Evolutionary conservation across 2,888 invertebrate genomes (phyloP), one percentile per base, ranked within the genome.

Genomic region (Eristalinus sepulchralis): DNA sequence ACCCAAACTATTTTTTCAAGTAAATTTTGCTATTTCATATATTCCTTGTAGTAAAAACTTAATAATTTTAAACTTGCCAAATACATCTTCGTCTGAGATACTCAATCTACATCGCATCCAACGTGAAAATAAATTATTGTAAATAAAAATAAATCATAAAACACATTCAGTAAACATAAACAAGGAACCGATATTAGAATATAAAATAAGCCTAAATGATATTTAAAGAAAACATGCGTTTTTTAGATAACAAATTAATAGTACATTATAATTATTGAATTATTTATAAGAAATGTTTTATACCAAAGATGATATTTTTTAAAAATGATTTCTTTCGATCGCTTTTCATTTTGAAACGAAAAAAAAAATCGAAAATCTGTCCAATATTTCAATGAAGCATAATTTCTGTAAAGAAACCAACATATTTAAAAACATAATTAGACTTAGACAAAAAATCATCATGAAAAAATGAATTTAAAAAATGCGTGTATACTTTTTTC

Each of bases 231-330:
- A 33, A 53, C 53, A 34, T 13, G 34, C 59, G 71, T 60, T 72
- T 80, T 62, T 62, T 80, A 80, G 79, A 67, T 80, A 80, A 80
- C 72, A 64, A 73, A 73, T 73, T 72, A 60, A 72, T 79, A 71
- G 79, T 72, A 72, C 66, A 60, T 67, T 73, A 72, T 39, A 59
- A 80, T 80, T 80, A 80, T 80, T 80, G 72, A 72, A 80, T 80
- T 60, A 62, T 80, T 80, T 80, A 34, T 72, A 80, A 80, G 79
- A 78, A 80, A 80, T 67, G 60, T 80, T 80, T 80, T 80, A 73
- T 80, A 80, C 79, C 79, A 67, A 80, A 80, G 39, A 62, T 34
- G n/a, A 67, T 79, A 79, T 79, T 72, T 79, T 79, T 79, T 79
- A 59, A 79, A 71, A 39, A 22, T 34, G 22, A 39, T 39, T 64